phyloP scores from a whole-genome alignment of 2,888 invertebrate genomes.

The Nesidiocoris tenuis region DNA sequence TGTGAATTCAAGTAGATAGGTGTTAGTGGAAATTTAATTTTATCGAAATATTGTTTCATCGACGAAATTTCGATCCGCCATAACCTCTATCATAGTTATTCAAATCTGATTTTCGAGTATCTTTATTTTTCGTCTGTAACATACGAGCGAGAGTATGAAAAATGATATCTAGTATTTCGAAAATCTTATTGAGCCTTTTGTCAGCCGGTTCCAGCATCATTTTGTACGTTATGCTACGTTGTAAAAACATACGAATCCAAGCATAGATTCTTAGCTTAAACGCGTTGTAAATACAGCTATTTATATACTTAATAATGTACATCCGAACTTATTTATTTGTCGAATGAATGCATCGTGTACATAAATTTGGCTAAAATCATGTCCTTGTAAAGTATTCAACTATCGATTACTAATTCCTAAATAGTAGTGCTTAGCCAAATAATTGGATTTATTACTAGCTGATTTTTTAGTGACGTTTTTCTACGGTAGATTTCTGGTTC shows the following conservation, averaged over 20 bases:
- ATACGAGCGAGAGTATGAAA: too few relatives aligned
- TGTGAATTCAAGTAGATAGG: neutral
- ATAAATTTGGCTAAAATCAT: conserved; percentile 4
- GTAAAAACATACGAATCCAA: too few relatives aligned
- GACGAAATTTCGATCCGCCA: neutral
- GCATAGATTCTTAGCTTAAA: too few relatives aligned
- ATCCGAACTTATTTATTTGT: conserved; percentile 3
- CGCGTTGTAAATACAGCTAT: conserved; percentile 20
- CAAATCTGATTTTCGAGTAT: too few relatives aligned
- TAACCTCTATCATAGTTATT: too few relatives aligned
- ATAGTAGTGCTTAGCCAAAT: conserved; percentile 1
- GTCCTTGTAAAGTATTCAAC: neutral
- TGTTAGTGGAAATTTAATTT: neutral
- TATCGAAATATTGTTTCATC: neutral
- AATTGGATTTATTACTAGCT: neutral
- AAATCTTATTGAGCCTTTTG: too few relatives aligned
- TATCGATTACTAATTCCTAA: conserved; percentile 10
- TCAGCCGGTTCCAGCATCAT: neutral
- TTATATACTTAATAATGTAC: conserved; percentile 14
- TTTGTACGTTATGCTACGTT: neutral
- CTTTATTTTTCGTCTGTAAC: too few relatives aligned
- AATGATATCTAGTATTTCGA: too few relatives aligned
- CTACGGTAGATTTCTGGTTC: neutral
- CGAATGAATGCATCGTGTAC: neutral
- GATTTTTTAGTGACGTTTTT: too few relatives aligned